Conservation (phyloP, 2,113 vertebrate genomes). For the Corydoras maculifer region DNA sequence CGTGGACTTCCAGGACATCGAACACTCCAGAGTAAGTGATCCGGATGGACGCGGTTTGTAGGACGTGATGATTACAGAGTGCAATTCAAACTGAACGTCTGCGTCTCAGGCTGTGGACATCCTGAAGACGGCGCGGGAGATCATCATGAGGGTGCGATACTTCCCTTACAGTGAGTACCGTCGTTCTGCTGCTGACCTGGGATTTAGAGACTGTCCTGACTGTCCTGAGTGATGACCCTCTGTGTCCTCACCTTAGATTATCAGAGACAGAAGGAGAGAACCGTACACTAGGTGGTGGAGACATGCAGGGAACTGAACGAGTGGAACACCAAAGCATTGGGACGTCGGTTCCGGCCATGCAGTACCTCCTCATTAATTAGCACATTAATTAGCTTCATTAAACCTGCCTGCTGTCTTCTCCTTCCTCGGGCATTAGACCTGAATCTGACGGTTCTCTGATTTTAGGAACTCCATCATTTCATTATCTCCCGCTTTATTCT, state of each 20-base stretch:
- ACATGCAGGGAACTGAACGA: neutral
- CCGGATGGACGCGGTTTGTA: neutral
- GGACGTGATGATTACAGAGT: no score
- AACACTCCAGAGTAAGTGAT: conserved; percentile 84
- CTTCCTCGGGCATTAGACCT: no score
- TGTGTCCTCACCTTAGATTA: conserved; percentile 70
- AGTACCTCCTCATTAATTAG: neutral
- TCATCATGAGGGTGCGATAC: conserved; percentile 93
- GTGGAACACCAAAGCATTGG: neutral
- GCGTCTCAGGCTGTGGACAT: conserved; percentile 87
- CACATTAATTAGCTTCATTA: neutral
- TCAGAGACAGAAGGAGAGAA: conserved; percentile 94
- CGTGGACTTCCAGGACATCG: conserved; percentile 97
- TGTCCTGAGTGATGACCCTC: neutral
- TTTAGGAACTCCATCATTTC: no score
- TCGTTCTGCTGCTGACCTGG: neutral
- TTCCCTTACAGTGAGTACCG: conserved; percentile 91
- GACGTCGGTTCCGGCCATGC: neutral
- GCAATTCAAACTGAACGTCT: neutral
- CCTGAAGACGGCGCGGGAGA: conserved; percentile 91
- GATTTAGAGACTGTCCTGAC: neutral
- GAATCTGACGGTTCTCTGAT: no score
- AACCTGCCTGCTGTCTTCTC: no score
- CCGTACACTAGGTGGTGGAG: conserved; percentile 80
- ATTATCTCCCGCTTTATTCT: no score